Percentiles rank a stretch among this genome's conserved stretches.
Conservation (phyloP, 2,888 invertebrate species). For the Conistra vaccinii region DNA sequence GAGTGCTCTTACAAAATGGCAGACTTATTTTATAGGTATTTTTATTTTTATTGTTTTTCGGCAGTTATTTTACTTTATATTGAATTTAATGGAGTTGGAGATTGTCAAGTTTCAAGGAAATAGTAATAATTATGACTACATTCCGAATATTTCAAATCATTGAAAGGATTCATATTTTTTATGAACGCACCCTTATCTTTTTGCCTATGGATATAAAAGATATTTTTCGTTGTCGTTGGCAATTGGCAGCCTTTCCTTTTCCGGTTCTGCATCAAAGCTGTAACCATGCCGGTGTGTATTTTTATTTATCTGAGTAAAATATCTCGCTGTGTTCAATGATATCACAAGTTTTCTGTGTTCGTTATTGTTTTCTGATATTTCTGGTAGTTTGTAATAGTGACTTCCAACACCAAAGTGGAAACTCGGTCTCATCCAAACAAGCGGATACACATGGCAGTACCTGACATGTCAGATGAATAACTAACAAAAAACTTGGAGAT, state of each 20-base stretch:
- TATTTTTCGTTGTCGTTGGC: slow-evolving; percentile 76
- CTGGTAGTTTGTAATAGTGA: slow-evolving; percentile 60
- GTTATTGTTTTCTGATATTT: slow-evolving; percentile 62
- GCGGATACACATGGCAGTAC: slow-evolving; percentile 88
- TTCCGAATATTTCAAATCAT: background rate
- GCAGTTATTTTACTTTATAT: background rate
- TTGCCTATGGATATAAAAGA: slow-evolving; percentile 62
- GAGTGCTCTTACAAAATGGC: background rate
- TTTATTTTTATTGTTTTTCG: background rate
- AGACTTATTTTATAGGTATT: background rate
- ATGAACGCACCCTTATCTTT: slow-evolving; percentile 41
- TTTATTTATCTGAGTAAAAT: slow-evolving; percentile 78
- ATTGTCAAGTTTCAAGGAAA: background rate
- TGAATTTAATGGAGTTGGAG: background rate
- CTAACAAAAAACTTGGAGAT: slow-evolving; percentile 61
- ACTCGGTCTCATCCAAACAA: slow-evolving; percentile 71
- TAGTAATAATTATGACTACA: background rate
- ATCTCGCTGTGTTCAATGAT: slow-evolving; percentile 71
- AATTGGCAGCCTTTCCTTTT: slow-evolving; percentile 87
- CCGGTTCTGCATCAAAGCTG: slow-evolving; percentile 91
- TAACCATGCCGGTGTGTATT: slow-evolving; percentile 91
- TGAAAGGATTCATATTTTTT: background rate
- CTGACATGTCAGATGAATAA: slow-evolving; percentile 81
- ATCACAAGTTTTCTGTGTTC: slow-evolving; percentile 73
- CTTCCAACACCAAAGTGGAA: slow-evolving; percentile 45